Conservation (phyloP, 1,140 invertebrate genomes). For the Hypsibius dujardini region DNA sequence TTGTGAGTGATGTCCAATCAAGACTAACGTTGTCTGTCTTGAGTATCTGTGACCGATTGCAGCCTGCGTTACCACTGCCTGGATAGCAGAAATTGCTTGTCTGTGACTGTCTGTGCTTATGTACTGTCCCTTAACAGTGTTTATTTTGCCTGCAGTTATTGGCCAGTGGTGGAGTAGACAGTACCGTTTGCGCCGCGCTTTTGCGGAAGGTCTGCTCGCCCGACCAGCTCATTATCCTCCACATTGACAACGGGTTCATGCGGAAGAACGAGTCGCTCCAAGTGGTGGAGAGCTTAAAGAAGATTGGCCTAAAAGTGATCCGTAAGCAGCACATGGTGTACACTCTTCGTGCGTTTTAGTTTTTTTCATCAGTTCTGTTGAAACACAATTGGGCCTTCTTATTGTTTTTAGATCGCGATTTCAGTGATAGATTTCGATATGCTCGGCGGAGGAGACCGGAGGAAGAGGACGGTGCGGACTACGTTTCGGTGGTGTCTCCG, state of each 20-base stretch:
- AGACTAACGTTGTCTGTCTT: too few species aligned
- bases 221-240: not conserved
- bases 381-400: too few species aligned
- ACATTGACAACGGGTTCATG: constrained; percentile 6
- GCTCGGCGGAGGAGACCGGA: not conserved
- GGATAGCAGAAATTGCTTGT: too few species aligned
- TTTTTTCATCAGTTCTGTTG: too few species aligned
- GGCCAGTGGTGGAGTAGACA: constrained; percentile 8
- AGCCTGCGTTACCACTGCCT: too few species aligned
- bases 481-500: constrained; percentile 8
- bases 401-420: not conserved
- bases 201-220: not conserved
- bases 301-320: not conserved
- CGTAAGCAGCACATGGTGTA: not conserved
- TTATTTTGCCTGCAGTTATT: not conserved
- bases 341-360: not conserved
- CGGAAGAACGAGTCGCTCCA: not conserved
- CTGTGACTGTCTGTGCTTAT: too few species aligned
- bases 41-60: too few species aligned
- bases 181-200: not conserved
- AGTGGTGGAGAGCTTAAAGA: not conserved
- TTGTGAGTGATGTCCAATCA: too few species aligned
- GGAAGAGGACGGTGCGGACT: not conserved
- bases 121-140: too few species aligned
- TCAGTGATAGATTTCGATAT: not conserved